A percentile compares a stretch with the other conserved stretches of the same genome.
These are phyloP conservation scores for Platyrinchus mystaceus DNA, from an alignment of 2,797 vertebrate species.

Conservation along the genomic window DNA sequence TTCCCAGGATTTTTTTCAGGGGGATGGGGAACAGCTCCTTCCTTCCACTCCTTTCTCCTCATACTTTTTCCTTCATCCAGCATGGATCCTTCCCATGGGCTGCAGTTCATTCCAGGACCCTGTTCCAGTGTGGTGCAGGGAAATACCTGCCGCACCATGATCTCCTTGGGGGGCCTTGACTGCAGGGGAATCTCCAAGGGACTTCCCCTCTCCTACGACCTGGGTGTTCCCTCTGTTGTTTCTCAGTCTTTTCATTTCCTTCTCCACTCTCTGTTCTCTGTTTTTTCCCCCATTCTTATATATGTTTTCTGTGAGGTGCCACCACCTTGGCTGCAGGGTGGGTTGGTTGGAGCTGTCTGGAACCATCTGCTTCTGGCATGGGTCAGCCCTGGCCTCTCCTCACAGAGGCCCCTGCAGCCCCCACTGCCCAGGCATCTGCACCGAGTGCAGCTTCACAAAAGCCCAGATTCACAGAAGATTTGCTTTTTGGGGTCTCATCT, in stretches of 20 bases:
- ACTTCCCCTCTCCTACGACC: background rate
- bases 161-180: background rate
- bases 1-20: background rate
- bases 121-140: background rate
- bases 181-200: background rate
- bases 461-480: background rate
- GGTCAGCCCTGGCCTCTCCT: background rate
- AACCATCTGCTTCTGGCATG: fast-evolving
- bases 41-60: background rate
- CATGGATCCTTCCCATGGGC: background rate
- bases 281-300: background rate
- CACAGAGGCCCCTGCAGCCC: background rate
- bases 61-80: background rate
- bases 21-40: background rate
- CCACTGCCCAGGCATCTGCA: no score
- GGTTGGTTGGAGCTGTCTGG: background rate
- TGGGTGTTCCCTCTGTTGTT: background rate
- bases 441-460: background rate
- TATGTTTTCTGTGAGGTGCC: background rate
- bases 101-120: background rate
- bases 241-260: background rate
- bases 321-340: background rate
- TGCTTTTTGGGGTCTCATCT: background rate
- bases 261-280: background rate
- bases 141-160: background rate